Conservation (phyloP, 2,888 invertebrate genomes). For the Polydrusus cervinus region DNA sequence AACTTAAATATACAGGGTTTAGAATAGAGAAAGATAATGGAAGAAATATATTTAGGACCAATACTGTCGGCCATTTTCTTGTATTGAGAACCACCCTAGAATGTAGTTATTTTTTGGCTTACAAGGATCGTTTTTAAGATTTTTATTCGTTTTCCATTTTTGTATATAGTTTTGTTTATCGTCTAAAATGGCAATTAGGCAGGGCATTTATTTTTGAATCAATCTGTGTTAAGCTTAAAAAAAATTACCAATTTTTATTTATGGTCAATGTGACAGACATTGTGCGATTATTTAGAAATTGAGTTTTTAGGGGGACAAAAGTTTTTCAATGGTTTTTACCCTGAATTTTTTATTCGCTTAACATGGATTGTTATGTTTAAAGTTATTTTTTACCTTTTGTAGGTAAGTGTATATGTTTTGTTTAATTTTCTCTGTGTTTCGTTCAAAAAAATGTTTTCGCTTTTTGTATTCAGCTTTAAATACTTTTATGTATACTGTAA, state of each 20-base stretch:
- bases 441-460: constrained; percentile 35
- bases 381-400: constrained; percentile 2
- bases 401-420: constrained; percentile 36
- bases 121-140: constrained; percentile 14
- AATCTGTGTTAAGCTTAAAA: constrained; percentile 11
- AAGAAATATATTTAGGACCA: constrained; percentile 22
- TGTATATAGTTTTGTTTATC: constrained; percentile 37
- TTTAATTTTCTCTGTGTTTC: constrained; percentile 22
- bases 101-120: constrained; percentile 23
- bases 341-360: background rate
- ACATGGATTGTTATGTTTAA: background rate
- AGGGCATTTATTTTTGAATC: constrained; percentile 33
- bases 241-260: background rate
- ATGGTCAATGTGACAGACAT: constrained; percentile 18
- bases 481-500: constrained; percentile 46
- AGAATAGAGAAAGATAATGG: background rate
- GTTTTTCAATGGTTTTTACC: too few species aligned
- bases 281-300: background rate
- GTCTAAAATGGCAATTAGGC: constrained; percentile 30
- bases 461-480: constrained; percentile 50
- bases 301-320: too few species aligned
- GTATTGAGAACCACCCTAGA: background rate
- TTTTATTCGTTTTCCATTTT: constrained; percentile 36
- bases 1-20: constrained; percentile 22
- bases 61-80: background rate